Base-by-base conservation (phyloP, 2,797 vertebrate genomes). In the Coregonus sp. region DNA sequence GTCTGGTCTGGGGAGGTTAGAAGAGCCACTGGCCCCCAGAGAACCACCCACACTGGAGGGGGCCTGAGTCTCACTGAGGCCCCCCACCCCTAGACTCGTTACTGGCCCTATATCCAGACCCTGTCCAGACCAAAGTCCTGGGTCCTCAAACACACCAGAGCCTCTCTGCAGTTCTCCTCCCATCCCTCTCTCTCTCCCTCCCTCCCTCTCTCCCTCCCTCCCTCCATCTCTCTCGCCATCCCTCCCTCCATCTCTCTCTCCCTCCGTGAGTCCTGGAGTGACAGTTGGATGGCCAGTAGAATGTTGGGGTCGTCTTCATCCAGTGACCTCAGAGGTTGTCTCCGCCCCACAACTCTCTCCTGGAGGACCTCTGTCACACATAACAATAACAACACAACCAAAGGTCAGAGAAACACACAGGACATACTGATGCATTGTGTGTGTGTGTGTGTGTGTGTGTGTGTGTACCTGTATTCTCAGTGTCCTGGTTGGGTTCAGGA, bases 241-340 rank as follows among this genome's bases (percentile, higher is more conserved):
- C 31, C 31, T 33, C 31, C 31, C 31, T 33, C 31, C 31, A 33
- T 33, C 31, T 80, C 76, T 16, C 85, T 80, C 52, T 92, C 91
- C 76, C 89, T 76, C 66, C 91, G 89, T 14, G 97, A 97, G 85
- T 99, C 98, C 91, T 99, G 98, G 75, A 99, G 93, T 18, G 98
- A 99, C 77, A 99, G 93, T 91, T 99, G 98, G 88, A 99, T 99
- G 84, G 98, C 98, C 77, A 99, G 93, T 67, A 99, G 95, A 89
- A 99, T 98, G 91, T 99, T 99, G 29, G 98, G 97, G 88, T 99
- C 98, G 2, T 99, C 98, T 87, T 99, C 98, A 81, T 99, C 98
- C 86, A 99, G 89, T 51, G 97, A 99, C 84, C 96, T 96, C 77
- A 91, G 90, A 83, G 85, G 82, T 79, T 89, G 86, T n/a, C 90